Conservation (phyloP, 2,888 invertebrate genomes). For the Drosophila mimica region DNA sequence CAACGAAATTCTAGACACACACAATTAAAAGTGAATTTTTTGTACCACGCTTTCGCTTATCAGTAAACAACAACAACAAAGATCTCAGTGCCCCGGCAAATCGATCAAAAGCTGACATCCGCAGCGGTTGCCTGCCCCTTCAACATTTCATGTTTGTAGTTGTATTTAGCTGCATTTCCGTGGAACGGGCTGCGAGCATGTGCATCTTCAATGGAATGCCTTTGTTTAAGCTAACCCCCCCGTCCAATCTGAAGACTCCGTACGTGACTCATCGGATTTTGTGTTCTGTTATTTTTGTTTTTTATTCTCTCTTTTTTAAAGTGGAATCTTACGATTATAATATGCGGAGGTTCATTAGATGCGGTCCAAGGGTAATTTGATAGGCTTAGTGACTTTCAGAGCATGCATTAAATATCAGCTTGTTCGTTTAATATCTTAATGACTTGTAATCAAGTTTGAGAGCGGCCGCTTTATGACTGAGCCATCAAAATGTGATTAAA, state of each 20-base stretch:
- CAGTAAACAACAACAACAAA: constrained; percentile 45
- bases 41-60: constrained; percentile 72
- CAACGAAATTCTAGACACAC: constrained; percentile 49
- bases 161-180: constrained; percentile 50
- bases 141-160: not conserved
- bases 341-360: constrained; percentile 68
- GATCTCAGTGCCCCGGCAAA: constrained; percentile 59
- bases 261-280: constrained; percentile 69
- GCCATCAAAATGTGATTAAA: constrained; percentile 60
- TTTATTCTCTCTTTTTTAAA: constrained; percentile 15
- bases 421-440: constrained; percentile 61
- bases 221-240: constrained; percentile 58
- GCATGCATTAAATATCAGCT: constrained; percentile 50
- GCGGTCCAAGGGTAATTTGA: constrained; percentile 53
- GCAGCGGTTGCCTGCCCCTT: constrained; percentile 26
- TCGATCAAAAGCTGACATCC: constrained; percentile 71
- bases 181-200: constrained; percentile 32
- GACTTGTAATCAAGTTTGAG: constrained; percentile 42
- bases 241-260: constrained; percentile 31
- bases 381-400: constrained; percentile 35
- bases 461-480: constrained; percentile 41
- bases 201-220: constrained; percentile 75
- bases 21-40: constrained; percentile 63
- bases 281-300: constrained; percentile 16
- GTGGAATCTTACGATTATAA: constrained; percentile 39